A percentile compares a stretch with the other conserved stretches of the same genome.
phyloP scores from a whole-genome alignment of 2,888 invertebrate genomes.

The Drosophila percnosoma region DNA sequence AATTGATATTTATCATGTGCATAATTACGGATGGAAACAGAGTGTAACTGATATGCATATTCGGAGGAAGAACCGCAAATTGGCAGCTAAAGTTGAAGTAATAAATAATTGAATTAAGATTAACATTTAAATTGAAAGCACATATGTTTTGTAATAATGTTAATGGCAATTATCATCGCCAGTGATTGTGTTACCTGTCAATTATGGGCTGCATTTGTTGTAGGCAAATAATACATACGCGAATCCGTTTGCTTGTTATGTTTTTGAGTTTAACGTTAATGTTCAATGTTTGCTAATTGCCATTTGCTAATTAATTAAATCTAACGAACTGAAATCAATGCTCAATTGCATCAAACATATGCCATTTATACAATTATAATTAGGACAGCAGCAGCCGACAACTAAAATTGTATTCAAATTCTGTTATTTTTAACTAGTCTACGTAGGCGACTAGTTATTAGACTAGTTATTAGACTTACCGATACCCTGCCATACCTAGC shows the following conservation, averaged over 20 bases:
- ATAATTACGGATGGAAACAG: not conserved
- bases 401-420: constrained; percentile 53
- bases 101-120: not conserved
- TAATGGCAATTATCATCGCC: not conserved
- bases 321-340: constrained; percentile 61
- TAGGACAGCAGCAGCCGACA: constrained; percentile 49
- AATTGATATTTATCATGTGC: not conserved
- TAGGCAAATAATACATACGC: not conserved
- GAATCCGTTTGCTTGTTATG: constrained; percentile 1
- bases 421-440: not conserved
- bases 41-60: not conserved
- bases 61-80: not conserved
- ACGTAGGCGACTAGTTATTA: too few species aligned
- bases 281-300: constrained; percentile 25
- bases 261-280: not conserved
- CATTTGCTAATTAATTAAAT: constrained; percentile 13
- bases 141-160: not conserved
- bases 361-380: constrained; percentile 75
- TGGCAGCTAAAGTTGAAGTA: not conserved
- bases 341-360: constrained; percentile 63
- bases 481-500: not conserved
- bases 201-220: not conserved
- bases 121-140: not conserved
- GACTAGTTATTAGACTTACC: not conserved
- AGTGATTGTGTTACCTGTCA: not conserved